Percentiles rank a stretch among this genome's conserved stretches.
These are phyloP conservation scores for Platysternon megacephalum DNA, from an alignment of 2,113 vertebrate genomes.

Conservation along the genomic window DNA sequence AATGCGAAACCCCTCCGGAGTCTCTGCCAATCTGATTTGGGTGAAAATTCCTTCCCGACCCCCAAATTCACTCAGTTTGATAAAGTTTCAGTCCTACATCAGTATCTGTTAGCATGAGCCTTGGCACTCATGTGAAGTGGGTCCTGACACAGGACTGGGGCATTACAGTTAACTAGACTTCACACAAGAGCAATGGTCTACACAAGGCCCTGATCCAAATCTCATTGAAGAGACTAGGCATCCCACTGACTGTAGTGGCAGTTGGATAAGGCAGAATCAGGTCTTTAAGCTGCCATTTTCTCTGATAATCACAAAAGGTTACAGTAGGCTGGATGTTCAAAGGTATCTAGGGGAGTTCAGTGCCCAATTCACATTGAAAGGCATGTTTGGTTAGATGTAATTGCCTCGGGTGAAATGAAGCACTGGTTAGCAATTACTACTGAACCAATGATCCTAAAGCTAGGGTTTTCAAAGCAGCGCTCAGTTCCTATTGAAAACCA, in stretches of 20 bases:
- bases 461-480: background rate
- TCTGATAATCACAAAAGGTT: no score
- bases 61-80: background rate
- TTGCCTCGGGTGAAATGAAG: background rate
- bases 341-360: background rate
- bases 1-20: background rate
- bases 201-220: background rate
- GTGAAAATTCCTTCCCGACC: background rate
- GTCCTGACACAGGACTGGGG: background rate
- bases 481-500: background rate
- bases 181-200: background rate
- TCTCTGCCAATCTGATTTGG: background rate
- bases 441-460: background rate
- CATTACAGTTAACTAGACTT: slow-evolving; percentile 9
- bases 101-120: background rate
- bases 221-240: background rate
- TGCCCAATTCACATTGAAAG: background rate
- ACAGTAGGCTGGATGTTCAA: background rate
- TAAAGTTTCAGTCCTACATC: background rate
- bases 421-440: background rate
- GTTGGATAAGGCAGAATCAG: background rate
- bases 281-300: no score
- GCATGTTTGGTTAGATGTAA: background rate
- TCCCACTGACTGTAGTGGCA: background rate
- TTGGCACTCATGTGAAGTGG: background rate